Evolutionary conservation across 2,797 vertebrate species (phyloP).

Genomic region (Manis javanica): DNA sequence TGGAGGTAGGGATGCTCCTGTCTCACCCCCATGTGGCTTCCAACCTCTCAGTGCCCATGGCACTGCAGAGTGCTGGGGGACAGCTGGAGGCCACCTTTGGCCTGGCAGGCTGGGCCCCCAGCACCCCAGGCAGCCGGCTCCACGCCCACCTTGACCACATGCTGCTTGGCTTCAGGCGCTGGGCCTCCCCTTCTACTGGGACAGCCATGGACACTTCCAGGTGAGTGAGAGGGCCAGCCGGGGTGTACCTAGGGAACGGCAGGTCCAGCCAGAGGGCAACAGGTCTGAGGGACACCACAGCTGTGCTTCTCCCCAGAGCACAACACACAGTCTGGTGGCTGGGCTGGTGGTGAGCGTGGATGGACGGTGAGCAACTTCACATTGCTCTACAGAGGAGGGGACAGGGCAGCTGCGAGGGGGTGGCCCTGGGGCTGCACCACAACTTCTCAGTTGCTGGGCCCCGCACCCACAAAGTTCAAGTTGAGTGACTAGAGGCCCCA

Average conservation of each 20-base stretch:
- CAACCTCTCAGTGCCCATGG: constrained; percentile 76
- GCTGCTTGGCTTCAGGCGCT: constrained; percentile 79
- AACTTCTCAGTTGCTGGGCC: constrained; percentile 79
- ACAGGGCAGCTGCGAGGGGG: constrained; percentile 34
- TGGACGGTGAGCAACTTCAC: constrained; percentile 77
- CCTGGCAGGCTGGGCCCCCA: constrained; percentile 58
- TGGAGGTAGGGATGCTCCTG: constrained; percentile 79
- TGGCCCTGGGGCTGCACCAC: constrained; percentile 86
- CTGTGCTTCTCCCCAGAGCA: constrained; percentile 80
- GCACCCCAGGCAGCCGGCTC: constrained; percentile 76
- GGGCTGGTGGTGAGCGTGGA: constrained; percentile 81
- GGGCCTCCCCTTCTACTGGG: constrained; percentile 82
- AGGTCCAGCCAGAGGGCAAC: fast-evolving
- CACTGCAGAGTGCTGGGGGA: constrained; percentile 82
- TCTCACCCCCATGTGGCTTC: constrained; percentile 69
- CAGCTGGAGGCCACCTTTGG: constrained; percentile 81
- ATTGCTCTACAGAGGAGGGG: constrained; percentile 78
- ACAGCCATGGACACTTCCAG: constrained; percentile 86
- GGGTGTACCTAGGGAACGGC: background rate
- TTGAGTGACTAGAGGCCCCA: constrained; percentile 75
- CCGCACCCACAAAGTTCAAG: constrained; percentile 86
- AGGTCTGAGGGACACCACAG: background rate
- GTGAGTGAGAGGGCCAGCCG: constrained; percentile 73
- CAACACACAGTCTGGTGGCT: constrained; percentile 73
- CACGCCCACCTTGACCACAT: constrained; percentile 85